These are phyloP conservation scores for Drosophila macrothrix DNA, from an alignment of 2,888 invertebrate species.

Conservation along the genomic window DNA sequence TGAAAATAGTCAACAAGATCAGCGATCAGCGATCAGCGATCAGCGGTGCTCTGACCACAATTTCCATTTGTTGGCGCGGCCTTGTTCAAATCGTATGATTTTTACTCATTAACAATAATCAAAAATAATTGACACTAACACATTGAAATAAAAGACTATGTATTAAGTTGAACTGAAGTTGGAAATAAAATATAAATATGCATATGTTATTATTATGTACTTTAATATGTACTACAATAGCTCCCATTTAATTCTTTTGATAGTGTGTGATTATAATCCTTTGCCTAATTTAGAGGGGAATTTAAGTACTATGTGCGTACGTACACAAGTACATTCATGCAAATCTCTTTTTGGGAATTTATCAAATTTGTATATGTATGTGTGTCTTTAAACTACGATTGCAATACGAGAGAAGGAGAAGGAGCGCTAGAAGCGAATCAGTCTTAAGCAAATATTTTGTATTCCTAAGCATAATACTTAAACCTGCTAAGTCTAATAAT, in stretches of 20 bases:
- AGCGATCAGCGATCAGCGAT: conserved; percentile 34
- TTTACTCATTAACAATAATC: conserved; percentile 63
- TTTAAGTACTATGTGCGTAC: conserved; percentile 7
- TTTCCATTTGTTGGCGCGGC: conserved; percentile 43
- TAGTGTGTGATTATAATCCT: conserved; percentile 1
- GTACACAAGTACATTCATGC: conserved; percentile 31
- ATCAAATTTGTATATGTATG: conserved; percentile 1
- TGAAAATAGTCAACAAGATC: conserved; percentile 74
- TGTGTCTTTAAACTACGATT: conserved; percentile 7
- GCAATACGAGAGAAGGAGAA: conserved; percentile 6
- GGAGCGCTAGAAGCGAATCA: conserved; percentile 7
- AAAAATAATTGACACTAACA: conserved; percentile 60
- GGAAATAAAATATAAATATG: conserved; percentile 53
- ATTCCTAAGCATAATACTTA: neutral
- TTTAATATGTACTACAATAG: conserved; percentile 40
- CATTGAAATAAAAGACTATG: conserved; percentile 36
- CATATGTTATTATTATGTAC: conserved; percentile 52
- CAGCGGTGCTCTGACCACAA: conserved; percentile 49
- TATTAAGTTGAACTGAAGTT: conserved; percentile 28
- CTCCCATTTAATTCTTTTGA: conserved; percentile 20
- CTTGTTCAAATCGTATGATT: conserved; percentile 48
- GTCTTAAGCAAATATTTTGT: neutral
- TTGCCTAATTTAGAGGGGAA: conserved; percentile 5
- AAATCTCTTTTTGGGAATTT: conserved; percentile 12
- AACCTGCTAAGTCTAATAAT: no score